Base-by-base conservation (phyloP, 1,140 invertebrate genomes). In the Papilio polyxenes region DNA sequence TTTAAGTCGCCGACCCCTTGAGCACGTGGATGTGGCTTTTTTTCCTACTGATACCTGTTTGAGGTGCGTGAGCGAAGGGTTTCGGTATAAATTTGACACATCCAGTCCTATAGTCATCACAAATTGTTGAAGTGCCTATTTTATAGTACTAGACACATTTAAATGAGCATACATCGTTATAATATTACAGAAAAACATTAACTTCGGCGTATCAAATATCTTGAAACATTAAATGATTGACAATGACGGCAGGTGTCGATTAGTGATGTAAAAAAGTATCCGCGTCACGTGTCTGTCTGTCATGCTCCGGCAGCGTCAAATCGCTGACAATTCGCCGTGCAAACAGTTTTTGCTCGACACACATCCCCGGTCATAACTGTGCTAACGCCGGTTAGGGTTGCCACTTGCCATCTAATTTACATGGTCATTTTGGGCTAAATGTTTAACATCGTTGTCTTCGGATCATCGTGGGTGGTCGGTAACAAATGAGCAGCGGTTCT, bases 21-120 rank as follows among this genome's bases (percentile, higher is more conserved):
- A 53, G 49, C 75, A 77, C 75, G 75, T 77, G 75, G 74, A 51
- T 77, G 75, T 53, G 75, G 75, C 20, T 31, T 49, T 75, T 13
- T 23, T 4, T 11, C 40, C 17, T 9, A 13, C 6, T 13, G 20
- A 75, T 49, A 49, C 40, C 40, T 49, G 44, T 48, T 74, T 62
- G 8, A 62, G 65, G 65, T 72, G 31, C 65, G 31, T 72, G 10
- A 15, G 11, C 31, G 31, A 72, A 37, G 65, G 65, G 65, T 72
- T 72, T 8, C 6, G 20, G 10, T 23, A 31, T 3, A 11, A 72
- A 72, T 72, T 72, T 72, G 65, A 3, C 31, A 72, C 11, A 72
- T 72, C 11, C 65, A 15, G 13, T 72, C 40, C 40, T 44, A 3
- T 44, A 44, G 7, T 44, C 40, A 44, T 44, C 65, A 72, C 8